Conservation (phyloP, 2,888 invertebrate genomes). For the Mimachlamys varia region DNA sequence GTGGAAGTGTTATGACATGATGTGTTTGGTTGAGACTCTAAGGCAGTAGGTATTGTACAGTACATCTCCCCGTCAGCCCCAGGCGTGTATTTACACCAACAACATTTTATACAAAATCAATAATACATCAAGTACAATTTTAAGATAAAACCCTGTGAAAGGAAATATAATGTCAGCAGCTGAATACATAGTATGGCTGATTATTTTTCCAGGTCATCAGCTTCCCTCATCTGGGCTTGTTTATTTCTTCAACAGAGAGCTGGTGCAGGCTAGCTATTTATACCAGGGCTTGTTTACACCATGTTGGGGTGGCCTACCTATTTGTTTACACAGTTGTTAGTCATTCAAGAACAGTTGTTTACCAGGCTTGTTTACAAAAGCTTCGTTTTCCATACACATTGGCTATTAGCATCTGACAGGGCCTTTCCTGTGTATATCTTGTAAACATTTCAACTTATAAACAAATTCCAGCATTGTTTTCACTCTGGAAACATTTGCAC, state of each 20-base stretch:
- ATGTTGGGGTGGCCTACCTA: constrained; percentile 51
- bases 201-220: constrained; percentile 42
- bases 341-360: constrained; percentile 65
- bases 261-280: constrained; percentile 51
- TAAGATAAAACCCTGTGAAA: constrained; percentile 38
- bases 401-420: constrained; percentile 43
- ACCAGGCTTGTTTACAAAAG: constrained; percentile 50
- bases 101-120: constrained; percentile 36
- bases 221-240: constrained; percentile 38
- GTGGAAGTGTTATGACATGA: not conserved
- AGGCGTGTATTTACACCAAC: not conserved
- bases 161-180: constrained; percentile 23
- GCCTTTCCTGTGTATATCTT: constrained; percentile 34
- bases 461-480: constrained; percentile 38
- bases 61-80: not conserved
- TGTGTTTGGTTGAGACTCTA: not conserved
- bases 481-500: constrained; percentile 31
- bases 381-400: constrained; percentile 46
- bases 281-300: constrained; percentile 52
- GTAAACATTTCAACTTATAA: constrained; percentile 40
- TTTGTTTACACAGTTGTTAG: constrained; percentile 70
- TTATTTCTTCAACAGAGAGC: constrained; percentile 47
- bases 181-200: constrained; percentile 34
- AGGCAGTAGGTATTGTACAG: not conserved
- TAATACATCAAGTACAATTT: constrained; percentile 37